Evolutionary conservation across 2,888 invertebrate species (phyloP).

Genomic region (Chalcosyrphus nemorum): DNA sequence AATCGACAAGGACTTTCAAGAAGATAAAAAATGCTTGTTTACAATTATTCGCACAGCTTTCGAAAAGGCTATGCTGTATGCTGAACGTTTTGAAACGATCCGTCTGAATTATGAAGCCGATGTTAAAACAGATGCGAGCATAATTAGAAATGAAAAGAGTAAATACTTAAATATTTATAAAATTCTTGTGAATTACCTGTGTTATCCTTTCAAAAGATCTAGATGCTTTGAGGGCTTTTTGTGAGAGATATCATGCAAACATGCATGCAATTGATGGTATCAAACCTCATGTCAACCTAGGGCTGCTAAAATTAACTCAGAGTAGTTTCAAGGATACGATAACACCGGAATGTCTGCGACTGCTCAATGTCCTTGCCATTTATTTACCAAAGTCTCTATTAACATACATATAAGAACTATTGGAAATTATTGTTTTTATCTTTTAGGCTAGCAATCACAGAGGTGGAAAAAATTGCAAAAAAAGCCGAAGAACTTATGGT

Average conservation of each 20-base stretch:
- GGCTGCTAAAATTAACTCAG: slow-evolving; percentile 88
- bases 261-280: slow-evolving; percentile 87
- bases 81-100: slow-evolving; percentile 86
- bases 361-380: slow-evolving; percentile 86
- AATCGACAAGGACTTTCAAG: slow-evolving; percentile 83
- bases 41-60: slow-evolving; percentile 85
- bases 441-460: slow-evolving; percentile 85
- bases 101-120: slow-evolving; percentile 88
- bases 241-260: slow-evolving; percentile 88
- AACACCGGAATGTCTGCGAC: slow-evolving; percentile 87
- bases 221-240: slow-evolving; percentile 85
- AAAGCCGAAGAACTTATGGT: slow-evolving; percentile 84
- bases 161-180: not conserved
- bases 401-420: not conserved
- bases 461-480: slow-evolving; percentile 82
- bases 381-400: slow-evolving; percentile 86
- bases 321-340: slow-evolving; percentile 88
- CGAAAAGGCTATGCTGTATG: slow-evolving; percentile 85
- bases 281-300: slow-evolving; percentile 87
- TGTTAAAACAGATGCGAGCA: slow-evolving; percentile 85
- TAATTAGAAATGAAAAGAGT: slow-evolving; percentile 85
- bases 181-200: too few relatives aligned
- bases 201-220: slow-evolving; percentile 81
- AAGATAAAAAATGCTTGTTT: slow-evolving; percentile 83
- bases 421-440: slow-evolving; percentile 9